phyloP scores from a whole-genome alignment of 1,140 invertebrate genomes.

The Anastrepha obliqua region DNA sequence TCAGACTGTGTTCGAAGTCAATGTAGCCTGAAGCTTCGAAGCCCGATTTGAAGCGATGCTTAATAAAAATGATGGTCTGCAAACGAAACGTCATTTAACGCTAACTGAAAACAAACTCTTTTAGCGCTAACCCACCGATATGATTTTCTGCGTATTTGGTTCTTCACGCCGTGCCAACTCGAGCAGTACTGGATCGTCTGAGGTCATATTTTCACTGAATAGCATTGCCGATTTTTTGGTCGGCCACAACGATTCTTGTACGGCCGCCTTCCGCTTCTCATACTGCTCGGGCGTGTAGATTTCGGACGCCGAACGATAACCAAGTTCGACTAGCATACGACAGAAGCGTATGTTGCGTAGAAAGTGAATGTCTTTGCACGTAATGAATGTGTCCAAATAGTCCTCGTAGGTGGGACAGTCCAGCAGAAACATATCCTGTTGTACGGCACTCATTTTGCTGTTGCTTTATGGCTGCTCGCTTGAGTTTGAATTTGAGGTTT shows the following conservation, averaged over 20 bases:
- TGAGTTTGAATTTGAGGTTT: background rate
- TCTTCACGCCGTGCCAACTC: conserved; percentile 63
- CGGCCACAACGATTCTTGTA: conserved; percentile 62
- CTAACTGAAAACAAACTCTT: no score
- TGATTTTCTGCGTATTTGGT: conserved; percentile 63
- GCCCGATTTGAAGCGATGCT: conserved; percentile 59
- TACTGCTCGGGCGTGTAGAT: conserved; percentile 64
- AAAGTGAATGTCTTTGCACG: conserved; percentile 58
- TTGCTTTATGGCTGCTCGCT: background rate
- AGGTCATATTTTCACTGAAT: conserved; percentile 59
- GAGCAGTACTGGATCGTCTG: conserved; percentile 62
- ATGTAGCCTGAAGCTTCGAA: conserved; percentile 69
- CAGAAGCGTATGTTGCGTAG: conserved; percentile 41
- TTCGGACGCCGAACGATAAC: conserved; percentile 65
- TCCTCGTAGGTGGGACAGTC: conserved; percentile 63
- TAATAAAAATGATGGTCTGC: conserved; percentile 70
- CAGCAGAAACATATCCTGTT: conserved; percentile 60
- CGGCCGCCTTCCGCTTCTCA: conserved; percentile 58
- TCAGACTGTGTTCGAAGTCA: conserved; percentile 67
- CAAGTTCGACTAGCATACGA: conserved; percentile 62
- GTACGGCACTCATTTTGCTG: conserved; percentile 13
- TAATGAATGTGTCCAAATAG: conserved; percentile 66
- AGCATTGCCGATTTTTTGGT: conserved; percentile 57
- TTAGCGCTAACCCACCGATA: conserved; percentile 61
- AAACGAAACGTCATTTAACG: background rate